Base-by-base conservation (phyloP, 2,113 vertebrate species). In the Trochalopteron elliotii region DNA sequence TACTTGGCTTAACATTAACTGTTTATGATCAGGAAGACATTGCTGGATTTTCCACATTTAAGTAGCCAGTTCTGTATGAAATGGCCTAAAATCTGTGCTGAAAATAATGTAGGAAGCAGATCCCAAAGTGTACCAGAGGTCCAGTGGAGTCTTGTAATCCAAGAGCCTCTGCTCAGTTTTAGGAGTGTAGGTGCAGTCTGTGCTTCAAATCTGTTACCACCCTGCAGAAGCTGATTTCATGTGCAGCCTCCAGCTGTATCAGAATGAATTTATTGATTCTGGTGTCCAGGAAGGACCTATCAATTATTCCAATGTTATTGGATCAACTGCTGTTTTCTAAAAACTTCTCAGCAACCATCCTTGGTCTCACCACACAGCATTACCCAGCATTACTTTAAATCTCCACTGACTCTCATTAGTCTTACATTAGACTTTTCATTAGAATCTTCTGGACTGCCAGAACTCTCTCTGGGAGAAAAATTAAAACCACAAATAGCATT, bases 381-480 rank as follows among this genome's bases (percentile, higher is more conserved):
- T n/a, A 78, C 47, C 40, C 74, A 90, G 74, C 44, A 33, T 50
- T 49, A 61, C 47, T 65, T 77, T 67, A 50, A 47, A 81, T 78
- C 64, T 83, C 60, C 37, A 63, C 19, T 59, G 60, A 87, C 33
- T 81, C 33, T 84, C 60, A 64, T 69, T 79, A 87, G 37, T 42
- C 65, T 94, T 81, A 61, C 25, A 53, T 86, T 11, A 83, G 57
- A 72, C 70, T 61, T 87, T 74, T 89, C 64, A 82, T 87, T 60
- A 86, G 80, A 67, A 42, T 84, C 67, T 71, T 78, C 83, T 63
- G 64, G 47, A 59, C 64, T 65, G 60, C 52, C 72, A 95, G 91
- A 89, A 90, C 64, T 89, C 83, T 90, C 84, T 93, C 74, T 68
- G 77, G 69, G 86, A 89, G 14, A n/a, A 78, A 78, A 94, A 91